Conservation (phyloP, 2,113 vertebrate genomes). For the Narcine bancroftii region DNA sequence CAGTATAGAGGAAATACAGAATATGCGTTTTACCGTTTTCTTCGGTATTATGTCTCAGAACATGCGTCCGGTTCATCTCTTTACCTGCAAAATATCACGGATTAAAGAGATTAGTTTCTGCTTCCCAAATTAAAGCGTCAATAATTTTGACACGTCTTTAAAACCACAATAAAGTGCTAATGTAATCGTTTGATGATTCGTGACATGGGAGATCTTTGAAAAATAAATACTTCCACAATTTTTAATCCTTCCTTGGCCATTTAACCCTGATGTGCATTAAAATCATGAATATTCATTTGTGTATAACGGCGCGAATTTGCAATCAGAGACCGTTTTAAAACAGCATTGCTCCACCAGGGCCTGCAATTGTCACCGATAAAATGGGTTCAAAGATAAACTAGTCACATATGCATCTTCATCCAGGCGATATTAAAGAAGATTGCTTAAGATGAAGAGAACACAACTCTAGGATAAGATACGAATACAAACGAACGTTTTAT, state of each 20-base stretch:
- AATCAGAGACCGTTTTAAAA: not conserved
- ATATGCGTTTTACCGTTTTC: conserved; percentile 36
- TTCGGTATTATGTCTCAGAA: conserved; percentile 33
- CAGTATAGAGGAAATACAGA: conserved; percentile 13
- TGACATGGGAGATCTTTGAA: conserved; percentile 26
- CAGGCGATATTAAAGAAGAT: not conserved
- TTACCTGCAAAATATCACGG: conserved; percentile 33
- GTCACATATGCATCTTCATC: not conserved
- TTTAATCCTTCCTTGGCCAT: not conserved
- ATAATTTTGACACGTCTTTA: not conserved
- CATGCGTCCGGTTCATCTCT: conserved; percentile 32
- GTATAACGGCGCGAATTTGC: not conserved
- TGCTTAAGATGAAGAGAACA: not conserved
- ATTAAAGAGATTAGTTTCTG: conserved; percentile 36
- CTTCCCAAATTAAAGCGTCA: not conserved
- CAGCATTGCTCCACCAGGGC: not conserved
- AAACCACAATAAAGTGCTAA: not conserved
- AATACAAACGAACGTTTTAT: not conserved
- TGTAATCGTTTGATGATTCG: not conserved
- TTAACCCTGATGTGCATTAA: conserved; percentile 33
- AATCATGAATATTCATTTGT: conserved; percentile 31
- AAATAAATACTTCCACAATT: conserved; percentile 14
- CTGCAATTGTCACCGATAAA: not conserved
- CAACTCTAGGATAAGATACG: not conserved
- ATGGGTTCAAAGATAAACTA: not conserved